These are phyloP conservation scores for Tethya wilhelma DNA, from an alignment of 37 sponge, comb jelly and placozoan species.

Conservation along the genomic window DNA sequence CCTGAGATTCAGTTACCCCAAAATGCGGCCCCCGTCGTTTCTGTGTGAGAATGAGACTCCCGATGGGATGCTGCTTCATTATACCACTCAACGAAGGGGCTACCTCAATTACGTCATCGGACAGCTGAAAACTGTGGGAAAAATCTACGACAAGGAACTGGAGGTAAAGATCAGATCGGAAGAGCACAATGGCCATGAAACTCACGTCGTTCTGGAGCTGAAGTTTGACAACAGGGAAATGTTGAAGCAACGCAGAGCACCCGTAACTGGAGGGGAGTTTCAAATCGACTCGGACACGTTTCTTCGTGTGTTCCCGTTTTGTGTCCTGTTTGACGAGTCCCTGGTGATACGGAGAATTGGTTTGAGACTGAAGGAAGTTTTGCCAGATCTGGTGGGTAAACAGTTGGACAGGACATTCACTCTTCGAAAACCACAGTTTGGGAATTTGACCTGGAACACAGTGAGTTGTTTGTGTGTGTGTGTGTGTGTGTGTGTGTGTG, in stretches of 20 bases:
- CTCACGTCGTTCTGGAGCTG: conserved; percentile 50
- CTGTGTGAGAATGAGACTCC: conserved; percentile 51
- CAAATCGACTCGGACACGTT: conserved; percentile 34
- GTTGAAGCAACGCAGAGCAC: not conserved
- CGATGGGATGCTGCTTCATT: conserved; percentile 58
- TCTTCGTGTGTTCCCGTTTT: conserved; percentile 62
- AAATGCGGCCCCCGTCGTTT: conserved; percentile 74
- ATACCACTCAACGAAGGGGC: conserved; percentile 50
- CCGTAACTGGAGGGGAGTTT: not conserved
- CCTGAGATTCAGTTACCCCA: conserved; percentile 62
- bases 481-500: too few relatives aligned
- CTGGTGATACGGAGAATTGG: conserved; percentile 42
- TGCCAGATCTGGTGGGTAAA: conserved; percentile 26
- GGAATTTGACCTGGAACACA: conserved; percentile 23
- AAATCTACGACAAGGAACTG: conserved; percentile 55
- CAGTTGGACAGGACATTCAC: conserved; percentile 23
- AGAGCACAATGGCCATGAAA: conserved; percentile 1
- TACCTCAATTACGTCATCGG: conserved; percentile 64
- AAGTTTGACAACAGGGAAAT: conserved; percentile 52
- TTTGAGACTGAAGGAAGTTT: conserved; percentile 23
- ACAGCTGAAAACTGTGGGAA: conserved; percentile 48
- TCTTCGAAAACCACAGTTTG: conserved; percentile 20
- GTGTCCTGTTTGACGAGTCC: conserved; percentile 51
- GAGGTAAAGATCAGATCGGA: conserved; percentile 17
- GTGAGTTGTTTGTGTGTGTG: conserved; percentile 7